Conservation (phyloP, 2,888 invertebrate genomes). For the Stegana nigrithorax region DNA sequence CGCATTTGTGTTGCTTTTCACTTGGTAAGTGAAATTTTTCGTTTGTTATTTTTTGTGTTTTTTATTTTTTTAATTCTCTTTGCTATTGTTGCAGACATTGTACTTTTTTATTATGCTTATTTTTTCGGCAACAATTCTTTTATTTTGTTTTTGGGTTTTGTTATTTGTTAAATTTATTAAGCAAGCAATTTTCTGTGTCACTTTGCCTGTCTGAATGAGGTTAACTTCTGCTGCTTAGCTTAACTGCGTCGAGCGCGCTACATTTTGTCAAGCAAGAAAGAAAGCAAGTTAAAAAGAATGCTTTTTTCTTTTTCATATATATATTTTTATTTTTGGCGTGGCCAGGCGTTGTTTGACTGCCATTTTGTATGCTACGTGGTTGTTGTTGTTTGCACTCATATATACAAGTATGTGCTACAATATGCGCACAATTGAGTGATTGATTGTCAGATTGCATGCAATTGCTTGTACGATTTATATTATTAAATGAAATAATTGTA, state of each 20-base stretch:
- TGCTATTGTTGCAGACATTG: background rate
- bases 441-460: background rate
- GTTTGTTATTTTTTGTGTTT: background rate
- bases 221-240: background rate
- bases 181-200: conserved; percentile 9
- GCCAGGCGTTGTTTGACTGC: too few species aligned
- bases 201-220: conserved; percentile 4
- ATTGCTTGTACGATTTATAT: background rate
- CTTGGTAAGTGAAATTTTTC: conserved; percentile 55
- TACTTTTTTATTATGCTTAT: background rate
- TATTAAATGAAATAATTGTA: background rate
- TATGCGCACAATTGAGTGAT: conserved; percentile 3
- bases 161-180: background rate
- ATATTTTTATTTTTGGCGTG: too few species aligned
- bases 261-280: conserved; percentile 2
- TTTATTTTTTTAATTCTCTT: background rate
- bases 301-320: too few species aligned
- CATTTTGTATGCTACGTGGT: too few species aligned
- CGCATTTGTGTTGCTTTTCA: conserved; percentile 58
- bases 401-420: too few species aligned
- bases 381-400: too few species aligned
- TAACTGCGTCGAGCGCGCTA: background rate
- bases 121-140: background rate
- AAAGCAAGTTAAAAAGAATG: background rate
- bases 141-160: background rate